A percentile compares a stretch with the other conserved stretches of the same genome.
phyloP scores from a whole-genome alignment of 1,140 invertebrate genomes.

The Lepidurus couesii region DNA sequence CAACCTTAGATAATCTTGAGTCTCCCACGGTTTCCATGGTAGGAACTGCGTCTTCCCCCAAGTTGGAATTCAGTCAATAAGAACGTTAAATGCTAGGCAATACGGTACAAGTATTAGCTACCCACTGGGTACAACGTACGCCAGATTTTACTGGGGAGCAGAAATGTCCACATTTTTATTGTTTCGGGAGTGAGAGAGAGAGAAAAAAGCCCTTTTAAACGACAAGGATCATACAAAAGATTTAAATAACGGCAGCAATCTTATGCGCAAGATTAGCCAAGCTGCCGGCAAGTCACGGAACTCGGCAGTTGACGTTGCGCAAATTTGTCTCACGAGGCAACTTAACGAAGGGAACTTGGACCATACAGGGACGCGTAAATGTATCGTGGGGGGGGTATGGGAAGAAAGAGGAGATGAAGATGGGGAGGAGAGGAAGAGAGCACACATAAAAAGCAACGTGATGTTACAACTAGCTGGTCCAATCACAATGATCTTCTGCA shows the following conservation, averaged over 20 bases:
- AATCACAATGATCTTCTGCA: not conserved
- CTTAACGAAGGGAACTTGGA: constrained; percentile 12
- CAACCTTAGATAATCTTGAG: not conserved
- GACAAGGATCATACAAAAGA: not conserved
- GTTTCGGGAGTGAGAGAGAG: not conserved
- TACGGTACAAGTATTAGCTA: not conserved
- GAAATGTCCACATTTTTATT: not conserved
- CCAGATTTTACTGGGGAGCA: not conserved
- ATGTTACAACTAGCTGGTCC: not conserved
- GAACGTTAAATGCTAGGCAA: too few species aligned
- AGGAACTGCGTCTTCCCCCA: not conserved
- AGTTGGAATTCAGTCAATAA: too few species aligned
- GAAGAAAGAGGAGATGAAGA: not conserved
- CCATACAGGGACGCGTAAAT: not conserved
- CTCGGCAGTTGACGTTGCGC: constrained; percentile 12
- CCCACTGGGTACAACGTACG: not conserved
- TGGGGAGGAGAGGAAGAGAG: not conserved
- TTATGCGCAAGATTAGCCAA: not conserved
- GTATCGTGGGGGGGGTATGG: not conserved
- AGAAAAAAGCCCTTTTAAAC: not conserved
- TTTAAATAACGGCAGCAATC: not conserved
- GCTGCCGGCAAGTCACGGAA: not conserved
- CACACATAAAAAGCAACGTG: not conserved
- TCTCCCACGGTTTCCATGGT: not conserved
- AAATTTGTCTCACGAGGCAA: constrained; percentile 7